Evolutionary conservation across 2,113 vertebrate species (phyloP), one percentile per base, ranked within the genome.

Genomic region (Balaeniceps rex): DNA sequence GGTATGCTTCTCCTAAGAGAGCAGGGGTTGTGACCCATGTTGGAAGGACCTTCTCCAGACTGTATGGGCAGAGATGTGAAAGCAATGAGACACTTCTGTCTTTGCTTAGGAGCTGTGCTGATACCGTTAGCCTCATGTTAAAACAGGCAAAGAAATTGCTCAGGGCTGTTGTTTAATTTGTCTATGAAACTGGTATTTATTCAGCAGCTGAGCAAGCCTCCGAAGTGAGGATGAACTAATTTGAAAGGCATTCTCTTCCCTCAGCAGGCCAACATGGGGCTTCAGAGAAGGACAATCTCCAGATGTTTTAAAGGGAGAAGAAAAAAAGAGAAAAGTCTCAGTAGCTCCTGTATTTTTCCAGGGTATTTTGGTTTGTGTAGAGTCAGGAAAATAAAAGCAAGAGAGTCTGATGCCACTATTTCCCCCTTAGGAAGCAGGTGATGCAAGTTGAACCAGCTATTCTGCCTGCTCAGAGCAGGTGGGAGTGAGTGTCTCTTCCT

Each of bases 191-290:
- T 7, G 28, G 49, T 80, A 79, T 94, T 87, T 93, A 69, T 87
- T 94, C 74, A 90, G 58, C 84, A 93, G 26, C 75, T 93, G 77
- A 38, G 51, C 84, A 95, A 70, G 42, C 38, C 58, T 95, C 69
- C 23, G 44, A 47, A 86, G 85, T 22, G 46, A 94, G 44, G 58
- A 80, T 95, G 94, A 97, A 52, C 83, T 94, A 90, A 85, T 61
- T 70, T 61, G 70, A 87, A 89, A 96, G 89, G 77, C 66, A 77
- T 91, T 80, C 54, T 87, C 10, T 63, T 87, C 36, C 75, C 38
- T 85, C 81, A 83, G 66, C 3, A 2, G 63, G 70, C 79, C 87
- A 87, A 8, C 29, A 31, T 2, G 0, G 63, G 40, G 18, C 57
- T 94, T 92, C 69, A 78, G 63, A 54, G 66, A 54, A 69, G 61